phyloP scores from a whole-genome alignment of 2,113 vertebrate genomes.

The Naja naja region DNA sequence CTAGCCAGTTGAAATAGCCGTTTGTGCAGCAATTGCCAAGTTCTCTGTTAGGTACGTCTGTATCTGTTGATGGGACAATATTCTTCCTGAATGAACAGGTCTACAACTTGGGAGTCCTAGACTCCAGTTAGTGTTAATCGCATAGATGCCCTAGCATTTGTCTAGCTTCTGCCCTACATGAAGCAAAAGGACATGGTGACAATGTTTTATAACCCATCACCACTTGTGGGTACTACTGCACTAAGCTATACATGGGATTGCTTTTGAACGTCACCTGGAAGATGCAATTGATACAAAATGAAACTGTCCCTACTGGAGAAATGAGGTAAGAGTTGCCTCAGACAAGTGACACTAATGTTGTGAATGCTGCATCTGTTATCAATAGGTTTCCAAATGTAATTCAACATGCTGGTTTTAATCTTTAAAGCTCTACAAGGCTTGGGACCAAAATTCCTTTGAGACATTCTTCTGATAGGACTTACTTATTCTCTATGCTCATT shows the following conservation, averaged over 20 bases:
- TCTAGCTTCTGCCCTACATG: neutral
- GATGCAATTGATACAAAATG: neutral
- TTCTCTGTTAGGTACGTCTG: neutral
- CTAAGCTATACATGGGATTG: neutral
- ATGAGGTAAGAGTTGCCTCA: neutral
- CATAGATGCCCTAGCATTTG: neutral
- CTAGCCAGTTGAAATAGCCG: neutral
- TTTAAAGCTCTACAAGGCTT: neutral
- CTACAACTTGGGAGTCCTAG: neutral
- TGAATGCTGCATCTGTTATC: neutral
- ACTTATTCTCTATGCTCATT: neutral
- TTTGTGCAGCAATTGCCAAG: neutral
- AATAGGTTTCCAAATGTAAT: neutral
- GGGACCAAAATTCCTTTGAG: neutral
- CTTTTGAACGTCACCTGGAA: neutral
- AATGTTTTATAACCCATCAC: neutral
- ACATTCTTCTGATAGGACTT: neutral
- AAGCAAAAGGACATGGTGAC: neutral
- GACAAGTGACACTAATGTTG: neutral
- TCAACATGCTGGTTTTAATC: neutral
- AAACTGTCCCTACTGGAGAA: neutral
- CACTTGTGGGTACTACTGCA: neutral
- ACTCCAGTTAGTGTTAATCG: neutral
- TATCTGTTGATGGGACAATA: neutral
- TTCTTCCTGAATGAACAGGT: neutral